phyloP scores from a whole-genome alignment of 2,888 invertebrate species.

The Stomorhina lunata region DNA sequence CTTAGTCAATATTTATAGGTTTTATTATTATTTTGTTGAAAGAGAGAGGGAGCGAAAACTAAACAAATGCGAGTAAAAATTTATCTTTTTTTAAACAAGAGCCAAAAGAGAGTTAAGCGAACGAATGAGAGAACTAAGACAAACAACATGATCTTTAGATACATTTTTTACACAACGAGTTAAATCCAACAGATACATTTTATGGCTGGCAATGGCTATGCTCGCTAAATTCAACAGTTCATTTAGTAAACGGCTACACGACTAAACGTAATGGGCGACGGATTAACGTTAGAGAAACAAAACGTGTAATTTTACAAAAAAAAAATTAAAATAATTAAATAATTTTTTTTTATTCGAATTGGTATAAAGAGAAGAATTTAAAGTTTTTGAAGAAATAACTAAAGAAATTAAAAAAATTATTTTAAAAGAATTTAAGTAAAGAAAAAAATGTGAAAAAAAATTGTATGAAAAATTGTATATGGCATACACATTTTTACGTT shows the following conservation, averaged over 20 bases:
- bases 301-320: conserved; percentile 49
- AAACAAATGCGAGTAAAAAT: neutral
- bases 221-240: conserved; percentile 59
- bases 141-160: conserved; percentile 61
- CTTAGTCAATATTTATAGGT: too few species aligned
- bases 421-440: neutral
- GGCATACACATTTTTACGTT: conserved; percentile 50
- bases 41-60: neutral
- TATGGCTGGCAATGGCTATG: too few species aligned
- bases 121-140: conserved; percentile 5
- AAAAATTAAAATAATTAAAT: conserved; percentile 25
- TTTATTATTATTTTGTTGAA: too few species aligned
- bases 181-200: too few species aligned
- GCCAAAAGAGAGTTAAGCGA: neutral
- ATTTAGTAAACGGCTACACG: conserved; percentile 64
- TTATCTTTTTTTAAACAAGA: neutral
- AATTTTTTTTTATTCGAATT: neutral
- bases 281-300: conserved; percentile 29
- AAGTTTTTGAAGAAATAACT: conserved; percentile 14
- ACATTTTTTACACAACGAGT: conserved; percentile 36
- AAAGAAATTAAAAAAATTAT: conserved; percentile 9
- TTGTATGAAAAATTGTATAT: conserved; percentile 29
- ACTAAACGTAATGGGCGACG: conserved; percentile 47
- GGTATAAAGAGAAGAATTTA: neutral
- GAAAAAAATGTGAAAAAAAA: conserved; percentile 32